Conservation (phyloP, 2,888 invertebrate genomes). For the Malthinus seriepunctatus region DNA sequence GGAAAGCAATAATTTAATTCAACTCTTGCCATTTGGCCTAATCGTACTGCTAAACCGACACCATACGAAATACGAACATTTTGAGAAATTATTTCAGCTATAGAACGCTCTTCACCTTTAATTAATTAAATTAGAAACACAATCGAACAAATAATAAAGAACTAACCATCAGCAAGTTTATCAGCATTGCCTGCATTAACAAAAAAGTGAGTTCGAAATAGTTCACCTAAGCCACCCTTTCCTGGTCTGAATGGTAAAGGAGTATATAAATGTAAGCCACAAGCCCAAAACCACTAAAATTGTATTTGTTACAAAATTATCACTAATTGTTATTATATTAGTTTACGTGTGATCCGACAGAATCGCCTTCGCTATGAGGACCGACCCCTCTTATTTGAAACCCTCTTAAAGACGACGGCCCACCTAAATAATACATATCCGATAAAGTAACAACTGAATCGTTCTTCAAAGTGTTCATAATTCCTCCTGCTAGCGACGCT, state of each 20-base stretch:
- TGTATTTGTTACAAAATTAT: constrained; percentile 4
- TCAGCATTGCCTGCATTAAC: constrained; percentile 85
- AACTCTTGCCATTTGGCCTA: constrained; percentile 85
- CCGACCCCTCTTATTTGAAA: constrained; percentile 88
- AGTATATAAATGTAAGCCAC: constrained; percentile 84
- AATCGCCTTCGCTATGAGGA: constrained; percentile 76
- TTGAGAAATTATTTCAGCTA: constrained; percentile 54
- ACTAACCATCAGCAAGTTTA: constrained; percentile 30
- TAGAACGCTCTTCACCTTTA: constrained; percentile 52
- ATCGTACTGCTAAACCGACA: constrained; percentile 78
- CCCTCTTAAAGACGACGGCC: constrained; percentile 85
- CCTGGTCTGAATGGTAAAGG: constrained; percentile 88
- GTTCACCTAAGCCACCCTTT: constrained; percentile 76
- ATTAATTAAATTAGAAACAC: constrained; percentile 1
- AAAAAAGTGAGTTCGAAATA: constrained; percentile 89
- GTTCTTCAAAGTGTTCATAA: constrained; percentile 64
- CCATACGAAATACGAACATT: constrained; percentile 77
- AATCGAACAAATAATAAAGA: constrained; percentile 7
- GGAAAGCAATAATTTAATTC: constrained; percentile 96
- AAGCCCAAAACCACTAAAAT: constrained; percentile 78
- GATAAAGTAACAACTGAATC: constrained; percentile 65
- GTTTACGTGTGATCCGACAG: constrained; percentile 69
- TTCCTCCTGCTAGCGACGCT: constrained; percentile 68
- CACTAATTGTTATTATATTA: no score
- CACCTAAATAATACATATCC: constrained; percentile 86